These are phyloP conservation scores for Tipula vernalis DNA, from an alignment of 2,888 invertebrate species.

Conservation along the genomic window DNA sequence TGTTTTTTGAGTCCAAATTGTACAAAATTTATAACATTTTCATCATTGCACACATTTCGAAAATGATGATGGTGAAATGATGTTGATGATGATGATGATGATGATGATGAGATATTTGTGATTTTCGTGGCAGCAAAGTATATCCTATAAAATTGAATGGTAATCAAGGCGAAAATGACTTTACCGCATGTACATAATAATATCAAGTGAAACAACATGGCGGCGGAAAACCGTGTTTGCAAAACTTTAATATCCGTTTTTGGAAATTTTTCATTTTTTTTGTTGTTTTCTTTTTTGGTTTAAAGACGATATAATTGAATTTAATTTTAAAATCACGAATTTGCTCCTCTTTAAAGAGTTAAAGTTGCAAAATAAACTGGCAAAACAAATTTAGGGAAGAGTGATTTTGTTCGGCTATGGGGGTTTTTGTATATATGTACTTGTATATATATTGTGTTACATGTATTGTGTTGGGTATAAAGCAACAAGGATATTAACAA, in stretches of 20 bases:
- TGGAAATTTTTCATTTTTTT: too few relatives aligned
- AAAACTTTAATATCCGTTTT: background rate
- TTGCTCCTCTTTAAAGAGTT: background rate
- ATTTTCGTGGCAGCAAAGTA: background rate
- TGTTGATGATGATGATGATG: background rate
- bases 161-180: background rate
- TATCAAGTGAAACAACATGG: background rate
- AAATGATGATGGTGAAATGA: background rate
- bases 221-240: background rate
- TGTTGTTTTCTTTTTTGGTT: background rate
- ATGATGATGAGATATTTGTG: background rate
- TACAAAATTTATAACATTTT: background rate
- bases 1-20: background rate
- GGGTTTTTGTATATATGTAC: background rate
- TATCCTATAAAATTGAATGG: background rate
- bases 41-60: background rate
- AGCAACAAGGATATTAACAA: constrained; percentile 4
- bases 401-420: background rate
- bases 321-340: background rate
- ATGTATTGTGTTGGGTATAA: background rate
- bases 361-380: background rate
- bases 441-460: too few relatives aligned
- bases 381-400: background rate
- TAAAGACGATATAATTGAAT: constrained; percentile 4
- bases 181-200: background rate